A percentile compares a stretch with the other conserved stretches of the same genome.
Conservation (phyloP, 2,888 invertebrate genomes). For the Agrochola litura region DNA sequence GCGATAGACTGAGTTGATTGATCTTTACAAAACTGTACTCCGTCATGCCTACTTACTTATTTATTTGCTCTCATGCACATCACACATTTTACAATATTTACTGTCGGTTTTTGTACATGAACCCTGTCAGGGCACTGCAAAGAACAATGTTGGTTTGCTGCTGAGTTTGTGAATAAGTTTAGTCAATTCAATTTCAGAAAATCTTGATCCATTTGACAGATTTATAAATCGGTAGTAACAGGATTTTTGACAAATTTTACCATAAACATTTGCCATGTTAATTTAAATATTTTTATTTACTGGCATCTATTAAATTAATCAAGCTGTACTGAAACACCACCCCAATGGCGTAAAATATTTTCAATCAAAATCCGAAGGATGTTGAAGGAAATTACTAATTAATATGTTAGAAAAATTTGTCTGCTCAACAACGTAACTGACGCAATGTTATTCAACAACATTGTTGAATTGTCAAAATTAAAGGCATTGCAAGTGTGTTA, state of each 20-base stretch:
- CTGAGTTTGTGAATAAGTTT: no score
- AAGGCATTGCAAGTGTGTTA: neutral
- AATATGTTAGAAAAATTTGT: no score
- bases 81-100: no score
- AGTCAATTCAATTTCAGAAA: no score
- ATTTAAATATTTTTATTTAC: neutral
- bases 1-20: no score
- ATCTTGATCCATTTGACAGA: neutral
- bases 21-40: neutral
- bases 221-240: no score
- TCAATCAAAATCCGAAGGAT: neutral
- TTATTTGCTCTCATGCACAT: no score
- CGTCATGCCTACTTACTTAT: neutral
- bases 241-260: neutral
- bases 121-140: no score
- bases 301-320: neutral
- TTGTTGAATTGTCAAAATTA: neutral
- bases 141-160: no score
- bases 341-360: neutral
- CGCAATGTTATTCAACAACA: neutral
- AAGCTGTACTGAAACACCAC: neutral
- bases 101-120: no score
- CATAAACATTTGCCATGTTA: neutral
- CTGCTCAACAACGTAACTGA: neutral
- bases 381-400: neutral